Conservation (phyloP, 2,797 vertebrate species). For the Myripristis jacobus region DNA sequence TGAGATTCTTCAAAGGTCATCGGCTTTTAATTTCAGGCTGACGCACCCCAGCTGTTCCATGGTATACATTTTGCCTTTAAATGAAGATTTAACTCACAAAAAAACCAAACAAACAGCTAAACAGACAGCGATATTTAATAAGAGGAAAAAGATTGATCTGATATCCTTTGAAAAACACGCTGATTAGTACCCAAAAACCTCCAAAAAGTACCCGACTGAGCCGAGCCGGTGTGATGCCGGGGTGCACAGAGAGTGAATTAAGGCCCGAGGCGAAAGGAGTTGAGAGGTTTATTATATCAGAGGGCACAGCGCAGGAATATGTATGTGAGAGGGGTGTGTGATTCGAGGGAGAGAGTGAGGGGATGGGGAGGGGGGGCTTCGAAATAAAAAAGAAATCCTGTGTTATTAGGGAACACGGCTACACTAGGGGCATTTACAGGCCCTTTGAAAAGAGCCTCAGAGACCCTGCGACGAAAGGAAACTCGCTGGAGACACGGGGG, state of each 20-base stretch:
- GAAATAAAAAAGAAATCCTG: constrained; percentile 53
- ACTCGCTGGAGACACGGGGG: constrained; percentile 59
- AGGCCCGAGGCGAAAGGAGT: neutral
- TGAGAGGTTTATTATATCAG: constrained; percentile 32
- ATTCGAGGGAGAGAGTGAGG: neutral
- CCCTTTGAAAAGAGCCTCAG: constrained; percentile 72
- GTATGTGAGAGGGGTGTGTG: neutral
- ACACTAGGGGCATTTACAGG: constrained; percentile 73
- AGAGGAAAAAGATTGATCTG: no score
- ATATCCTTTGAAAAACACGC: no score
- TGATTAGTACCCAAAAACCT: no score
- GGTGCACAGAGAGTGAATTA: constrained; percentile 9
- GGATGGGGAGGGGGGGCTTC: constrained; percentile 46
- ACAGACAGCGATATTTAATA: no score
- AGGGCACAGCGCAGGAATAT: constrained; percentile 20
- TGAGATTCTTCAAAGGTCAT: no score
- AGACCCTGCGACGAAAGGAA: constrained; percentile 65
- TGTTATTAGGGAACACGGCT: constrained; percentile 45
- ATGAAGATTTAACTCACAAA: no score
- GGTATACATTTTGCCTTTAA: no score
- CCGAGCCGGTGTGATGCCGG: neutral
- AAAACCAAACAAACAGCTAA: no score
- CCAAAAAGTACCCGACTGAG: no score
- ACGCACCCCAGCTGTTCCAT: no score
- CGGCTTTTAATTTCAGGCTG: no score